Evolutionary conservation across 1,140 invertebrate species (phyloP).

Genomic region (Physella acuta): DNA sequence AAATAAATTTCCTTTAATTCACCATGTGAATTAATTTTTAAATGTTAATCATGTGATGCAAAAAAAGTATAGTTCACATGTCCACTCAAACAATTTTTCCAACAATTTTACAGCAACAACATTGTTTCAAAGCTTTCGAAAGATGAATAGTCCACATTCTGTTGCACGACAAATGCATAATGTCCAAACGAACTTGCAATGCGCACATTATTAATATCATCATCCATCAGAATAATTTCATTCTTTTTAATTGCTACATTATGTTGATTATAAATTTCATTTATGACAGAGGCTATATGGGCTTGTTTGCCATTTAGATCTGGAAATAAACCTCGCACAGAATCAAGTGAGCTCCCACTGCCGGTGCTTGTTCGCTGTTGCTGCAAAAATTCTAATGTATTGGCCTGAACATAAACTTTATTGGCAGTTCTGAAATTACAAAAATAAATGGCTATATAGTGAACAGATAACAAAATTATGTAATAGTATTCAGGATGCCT

Average conservation of each 20-base stretch:
- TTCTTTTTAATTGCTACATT: conserved; percentile 42
- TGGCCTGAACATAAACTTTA: conserved; percentile 42
- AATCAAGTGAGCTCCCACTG: neutral
- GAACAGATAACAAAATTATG: neutral
- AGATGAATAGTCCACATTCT: conserved; percentile 40
- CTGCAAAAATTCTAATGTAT: conserved; percentile 39
- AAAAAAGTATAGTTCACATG: too few relatives aligned
- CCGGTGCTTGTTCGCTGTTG: conserved; percentile 19
- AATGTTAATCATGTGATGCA: too few relatives aligned
- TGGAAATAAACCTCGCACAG: conserved; percentile 8
- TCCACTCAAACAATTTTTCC: neutral
- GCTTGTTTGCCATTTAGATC: conserved; percentile 49
- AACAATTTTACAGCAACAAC: conserved; percentile 5
- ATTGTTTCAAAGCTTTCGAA: conserved; percentile 38
- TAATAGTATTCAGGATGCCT: neutral
- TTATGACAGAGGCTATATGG: conserved; percentile 48
- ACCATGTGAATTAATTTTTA: too few relatives aligned
- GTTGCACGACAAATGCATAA: conserved; percentile 40
- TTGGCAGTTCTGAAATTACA: conserved; percentile 36
- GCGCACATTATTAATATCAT: conserved; percentile 44
- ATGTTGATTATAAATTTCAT: conserved; percentile 39
- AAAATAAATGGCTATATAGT: neutral
- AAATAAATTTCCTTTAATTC: too few relatives aligned
- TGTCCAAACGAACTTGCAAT: conserved; percentile 46
- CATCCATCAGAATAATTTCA: conserved; percentile 50